phyloP scores from a whole-genome alignment of 2,888 invertebrate genomes.

The Tipula lateralis region DNA sequence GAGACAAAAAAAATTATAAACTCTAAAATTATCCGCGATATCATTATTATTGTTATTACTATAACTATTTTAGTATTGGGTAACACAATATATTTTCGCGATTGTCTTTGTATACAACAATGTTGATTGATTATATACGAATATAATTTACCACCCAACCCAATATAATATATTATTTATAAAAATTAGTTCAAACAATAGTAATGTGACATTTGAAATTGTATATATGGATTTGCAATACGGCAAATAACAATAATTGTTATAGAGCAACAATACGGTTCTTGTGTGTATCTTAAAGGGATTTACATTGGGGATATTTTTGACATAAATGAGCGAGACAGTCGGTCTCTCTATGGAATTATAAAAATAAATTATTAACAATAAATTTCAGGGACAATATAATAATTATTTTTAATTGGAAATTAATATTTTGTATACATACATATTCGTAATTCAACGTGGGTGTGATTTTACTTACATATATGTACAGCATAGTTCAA shows the following conservation, averaged over 20 bases:
- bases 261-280: not conserved
- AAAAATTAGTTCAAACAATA: not conserved
- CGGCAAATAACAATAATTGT: not conserved
- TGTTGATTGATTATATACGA: not conserved
- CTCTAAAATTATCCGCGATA: not conserved
- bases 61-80: not conserved
- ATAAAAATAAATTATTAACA: not conserved
- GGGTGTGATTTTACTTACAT: not conserved
- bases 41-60: not conserved
- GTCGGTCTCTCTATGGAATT: not conserved
- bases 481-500: not conserved
- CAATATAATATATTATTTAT: not conserved
- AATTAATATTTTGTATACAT: not conserved
- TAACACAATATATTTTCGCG: constrained; percentile 1
- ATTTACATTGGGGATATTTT: not conserved
- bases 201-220: not conserved
- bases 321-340: not conserved
- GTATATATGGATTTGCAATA: too few relatives aligned
- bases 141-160: constrained; percentile 24
- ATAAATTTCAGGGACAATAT: not conserved
- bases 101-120: not conserved
- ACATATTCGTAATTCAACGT: not conserved
- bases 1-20: too few relatives aligned
- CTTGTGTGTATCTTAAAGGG: not conserved
- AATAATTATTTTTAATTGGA: not conserved